phyloP scores from a whole-genome alignment of 2,888 invertebrate genomes.

The Phaonia tiefii region DNA sequence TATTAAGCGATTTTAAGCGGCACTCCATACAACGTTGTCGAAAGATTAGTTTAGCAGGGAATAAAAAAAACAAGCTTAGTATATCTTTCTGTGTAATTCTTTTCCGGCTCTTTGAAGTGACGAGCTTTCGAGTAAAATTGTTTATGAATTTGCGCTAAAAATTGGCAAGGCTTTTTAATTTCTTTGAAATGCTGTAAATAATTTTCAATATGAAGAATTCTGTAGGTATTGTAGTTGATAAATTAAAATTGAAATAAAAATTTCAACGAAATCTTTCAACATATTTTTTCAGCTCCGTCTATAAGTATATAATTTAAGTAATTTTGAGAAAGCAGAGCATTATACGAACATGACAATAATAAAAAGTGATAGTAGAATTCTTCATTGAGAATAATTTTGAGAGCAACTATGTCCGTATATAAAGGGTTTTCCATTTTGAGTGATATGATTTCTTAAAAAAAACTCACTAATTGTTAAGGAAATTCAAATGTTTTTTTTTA shows the following conservation, averaged over 20 bases:
- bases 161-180: not conserved
- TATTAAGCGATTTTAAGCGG: too few relatives aligned
- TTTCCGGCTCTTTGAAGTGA: too few relatives aligned
- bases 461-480: too few relatives aligned
- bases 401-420: not conserved
- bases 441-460: too few relatives aligned
- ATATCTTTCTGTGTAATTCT: too few relatives aligned
- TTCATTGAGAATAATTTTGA: not conserved
- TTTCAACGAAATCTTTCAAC: not conserved
- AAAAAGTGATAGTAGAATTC: constrained; percentile 1
- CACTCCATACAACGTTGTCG: too few relatives aligned
- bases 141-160: constrained; percentile 2
- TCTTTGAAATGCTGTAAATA: not conserved
- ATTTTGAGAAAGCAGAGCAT: not conserved
- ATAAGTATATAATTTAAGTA: not conserved
- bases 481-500: too few relatives aligned
- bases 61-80: too few relatives aligned
- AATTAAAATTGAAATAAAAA: not conserved
- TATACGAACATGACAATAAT: not conserved
- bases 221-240: not conserved
- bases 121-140: too few relatives aligned
- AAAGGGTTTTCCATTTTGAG: too few relatives aligned
- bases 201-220: not conserved
- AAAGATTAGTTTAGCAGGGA: too few relatives aligned
- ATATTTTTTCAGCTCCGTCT: not conserved